These are phyloP conservation scores for Exocentrus adspersus DNA, from an alignment of 2,888 invertebrate species.

Conservation along the genomic window DNA sequence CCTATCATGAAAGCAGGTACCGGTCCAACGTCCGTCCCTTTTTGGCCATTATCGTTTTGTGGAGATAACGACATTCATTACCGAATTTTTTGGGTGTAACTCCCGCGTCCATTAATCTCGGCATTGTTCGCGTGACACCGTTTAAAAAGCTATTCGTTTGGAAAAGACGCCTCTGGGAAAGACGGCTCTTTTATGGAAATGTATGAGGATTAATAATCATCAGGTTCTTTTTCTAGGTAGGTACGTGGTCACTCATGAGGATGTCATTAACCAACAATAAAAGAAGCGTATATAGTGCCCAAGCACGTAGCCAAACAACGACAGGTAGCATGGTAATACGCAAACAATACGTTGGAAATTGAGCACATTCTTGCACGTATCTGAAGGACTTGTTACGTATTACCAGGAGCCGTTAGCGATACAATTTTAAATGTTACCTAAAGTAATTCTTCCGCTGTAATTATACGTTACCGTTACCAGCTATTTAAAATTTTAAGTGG, in stretches of 20 bases:
- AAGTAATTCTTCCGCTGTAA: slow-evolving; percentile 20
- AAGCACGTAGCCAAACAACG: slow-evolving; percentile 21
- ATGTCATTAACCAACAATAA: too few relatives aligned
- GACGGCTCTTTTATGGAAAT: neutral
- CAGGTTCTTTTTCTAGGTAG: too few relatives aligned
- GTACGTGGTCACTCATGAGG: too few relatives aligned
- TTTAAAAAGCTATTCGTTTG: neutral
- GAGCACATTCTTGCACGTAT: slow-evolving; percentile 33
- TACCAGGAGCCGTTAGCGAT: slow-evolving; percentile 19
- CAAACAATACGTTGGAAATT: slow-evolving; percentile 29
- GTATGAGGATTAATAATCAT: neutral
- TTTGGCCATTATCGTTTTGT: neutral
- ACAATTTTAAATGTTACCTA: too few relatives aligned
- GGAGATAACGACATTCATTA: slow-evolving; percentile 1
- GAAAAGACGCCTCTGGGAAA: neutral
- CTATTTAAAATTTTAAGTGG: slow-evolving; percentile 7
- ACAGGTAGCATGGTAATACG: slow-evolving; percentile 7
- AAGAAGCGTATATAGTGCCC: too few relatives aligned
- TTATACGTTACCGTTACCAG: slow-evolving; percentile 19
- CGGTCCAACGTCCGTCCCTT: neutral
- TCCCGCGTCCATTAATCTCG: neutral
- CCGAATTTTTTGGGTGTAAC: neutral
- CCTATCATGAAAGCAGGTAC: too few relatives aligned
- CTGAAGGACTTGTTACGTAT: slow-evolving; percentile 32
- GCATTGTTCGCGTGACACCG: neutral